Base-by-base conservation (phyloP, 2,888 invertebrate species). In the Aradus depressus region DNA sequence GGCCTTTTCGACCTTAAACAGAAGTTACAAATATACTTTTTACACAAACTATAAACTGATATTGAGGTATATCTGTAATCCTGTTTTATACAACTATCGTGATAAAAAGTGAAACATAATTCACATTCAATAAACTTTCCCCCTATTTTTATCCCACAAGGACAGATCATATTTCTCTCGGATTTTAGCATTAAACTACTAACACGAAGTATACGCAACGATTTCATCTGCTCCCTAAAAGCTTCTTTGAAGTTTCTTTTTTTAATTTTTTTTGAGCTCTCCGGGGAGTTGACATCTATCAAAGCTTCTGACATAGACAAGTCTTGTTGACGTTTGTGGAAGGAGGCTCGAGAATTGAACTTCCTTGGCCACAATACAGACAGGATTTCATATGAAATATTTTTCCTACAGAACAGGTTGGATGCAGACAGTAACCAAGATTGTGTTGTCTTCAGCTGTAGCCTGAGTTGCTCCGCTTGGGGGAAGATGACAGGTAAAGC, bases 1-100 rank as follows among this genome's bases (percentile, higher is more conserved):
- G 57, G 57, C 16, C 57, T 52, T 14, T 54, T 53, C 3, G 57
- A 51, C 25, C 54, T 48, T 32, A 50, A 49, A 34, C 57, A 57
- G 34, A 44, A 57, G 18, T 44, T 44, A 26, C 57, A 57, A 14
- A 55, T 26, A 16, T 42, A 28, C 32, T 50, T 41, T 22, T 21
- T 42, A 6, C 26, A 42, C 23, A 34, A 34, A 14, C 31, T 43
- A 42, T 50, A 41, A 2, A 50, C 25, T 22, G 38, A 34, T 31
- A 43, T 31, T 34, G 34, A 22, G 25, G 28, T 25, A 34, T 19
- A 18, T 22, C 28, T 50, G 10, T 50, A 18, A 18, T 52, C 47
- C 6, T 37, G 25, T 14, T 28, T 21, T 25, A 52, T 42, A 47
- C 56, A 56, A 4, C 23, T 21, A 25, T 43, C 35, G 34, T 56